Evolutionary conservation across 2,888 invertebrate genomes (phyloP), one percentile per base, ranked within the genome.

Genomic region (Acutogordius australiensis): DNA sequence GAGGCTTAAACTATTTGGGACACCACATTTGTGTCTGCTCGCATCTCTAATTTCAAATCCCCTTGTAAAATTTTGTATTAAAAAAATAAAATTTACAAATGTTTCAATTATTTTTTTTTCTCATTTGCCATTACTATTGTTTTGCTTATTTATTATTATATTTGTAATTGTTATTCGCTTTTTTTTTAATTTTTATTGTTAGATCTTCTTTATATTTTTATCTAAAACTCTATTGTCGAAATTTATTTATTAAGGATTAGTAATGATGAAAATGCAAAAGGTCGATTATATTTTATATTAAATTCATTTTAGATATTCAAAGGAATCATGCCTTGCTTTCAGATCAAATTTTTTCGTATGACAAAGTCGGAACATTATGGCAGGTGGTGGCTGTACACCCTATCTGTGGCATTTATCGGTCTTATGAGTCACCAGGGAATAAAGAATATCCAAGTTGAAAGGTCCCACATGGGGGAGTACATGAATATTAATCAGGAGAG

Each of bases 1-100:
- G 81, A 72, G 84, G 65, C 68, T 84, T 57, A 83, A 84, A 67
- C 68, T 83, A 60, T 77, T 84, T 65, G 78, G 81, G 69, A 80
- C 80, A 1, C 81, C 82, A 0, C 82, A 82, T 65, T 70, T 84
- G 66, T 82, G 82, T 68, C 75, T 84, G 1, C 72, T 82, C 1
- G 76, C 79, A 0, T 79, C 82, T 0, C 70, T 84, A 1, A 69
- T 80, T 23, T 77, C 79, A 62, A 71, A 72, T 74, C 76, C 63
- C 74, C 74, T 66, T 75, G 77, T 69, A 78, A 51, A 23, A 8
- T 51, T 51, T n/a, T 21, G 8, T 23, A n/a, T 51, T 23, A 37
- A 37, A 37, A 37, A 37, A 37, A 37, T 13, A 37, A 13, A 13
- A 37, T 37, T 37, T 8, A 37, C 8, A 18, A 13, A 37, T 37